These are phyloP conservation scores for Dasysyrphus albostriatus DNA, from an alignment of 2,888 invertebrate genomes.

Conservation along the genomic window DNA sequence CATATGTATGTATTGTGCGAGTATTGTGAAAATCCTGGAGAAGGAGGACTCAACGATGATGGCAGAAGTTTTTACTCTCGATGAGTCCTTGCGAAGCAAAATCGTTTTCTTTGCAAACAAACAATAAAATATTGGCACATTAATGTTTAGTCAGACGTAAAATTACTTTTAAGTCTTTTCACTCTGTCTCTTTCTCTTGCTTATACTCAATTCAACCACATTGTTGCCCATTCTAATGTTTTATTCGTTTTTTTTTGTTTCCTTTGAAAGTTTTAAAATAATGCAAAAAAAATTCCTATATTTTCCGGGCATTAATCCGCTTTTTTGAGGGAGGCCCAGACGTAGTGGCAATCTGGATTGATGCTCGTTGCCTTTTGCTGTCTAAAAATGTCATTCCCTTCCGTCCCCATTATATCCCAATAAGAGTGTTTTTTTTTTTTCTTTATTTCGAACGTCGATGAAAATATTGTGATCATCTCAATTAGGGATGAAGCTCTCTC, in stretches of 20 bases:
- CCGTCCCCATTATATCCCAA: background rate
- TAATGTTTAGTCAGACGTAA: slow-evolving; percentile 84
- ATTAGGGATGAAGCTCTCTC: slow-evolving; percentile 67
- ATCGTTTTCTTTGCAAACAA: slow-evolving; percentile 77
- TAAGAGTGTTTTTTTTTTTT: background rate
- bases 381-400: slow-evolving; percentile 33
- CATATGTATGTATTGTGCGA: background rate
- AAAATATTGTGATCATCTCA: slow-evolving; percentile 73
- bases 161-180: slow-evolving; percentile 83
- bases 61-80: slow-evolving; percentile 54
- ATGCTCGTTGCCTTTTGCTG: slow-evolving; percentile 75
- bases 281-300: slow-evolving; percentile 78
- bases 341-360: slow-evolving; percentile 80
- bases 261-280: slow-evolving; percentile 78
- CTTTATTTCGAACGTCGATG: slow-evolving; percentile 27
- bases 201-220: slow-evolving; percentile 4
- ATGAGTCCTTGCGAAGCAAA: slow-evolving; percentile 64
- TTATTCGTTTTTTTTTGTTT: slow-evolving; percentile 24
- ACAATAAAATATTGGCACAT: slow-evolving; percentile 84
- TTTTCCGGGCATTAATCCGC: slow-evolving; percentile 78
- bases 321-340: slow-evolving; percentile 76
- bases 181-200: slow-evolving; percentile 23
- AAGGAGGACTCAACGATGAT: slow-evolving; percentile 24
- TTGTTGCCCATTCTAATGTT: slow-evolving; percentile 13
- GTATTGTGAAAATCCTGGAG: slow-evolving; percentile 32